These are phyloP conservation scores for Eufriesea mexicana DNA, from an alignment of 1,140 invertebrate species.

Conservation along the genomic window DNA sequence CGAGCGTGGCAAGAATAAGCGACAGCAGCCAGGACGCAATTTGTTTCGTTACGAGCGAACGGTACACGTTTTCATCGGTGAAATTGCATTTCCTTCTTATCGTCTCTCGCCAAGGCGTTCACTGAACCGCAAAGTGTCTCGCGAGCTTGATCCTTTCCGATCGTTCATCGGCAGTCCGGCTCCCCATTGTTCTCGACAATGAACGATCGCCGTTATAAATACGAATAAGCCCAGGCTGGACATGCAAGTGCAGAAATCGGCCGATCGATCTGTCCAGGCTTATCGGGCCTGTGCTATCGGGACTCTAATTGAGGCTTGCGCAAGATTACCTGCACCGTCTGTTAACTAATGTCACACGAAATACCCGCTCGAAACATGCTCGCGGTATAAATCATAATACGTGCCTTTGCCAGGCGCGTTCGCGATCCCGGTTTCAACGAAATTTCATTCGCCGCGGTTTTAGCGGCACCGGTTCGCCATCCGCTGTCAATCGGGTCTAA, in stretches of 20 bases:
- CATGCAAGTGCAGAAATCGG: conserved; percentile 59
- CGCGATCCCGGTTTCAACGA: not conserved
- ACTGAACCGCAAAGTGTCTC: conserved; percentile 34
- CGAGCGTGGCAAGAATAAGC: not conserved
- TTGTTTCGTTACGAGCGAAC: not conserved
- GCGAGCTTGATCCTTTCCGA: conserved; percentile 11
- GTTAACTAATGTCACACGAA: conserved; percentile 51
- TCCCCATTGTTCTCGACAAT: conserved; percentile 56
- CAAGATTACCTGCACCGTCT: conserved; percentile 50
- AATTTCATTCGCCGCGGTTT: not conserved
- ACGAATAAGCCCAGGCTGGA: conserved; percentile 29
- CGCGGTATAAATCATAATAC: conserved; percentile 13
- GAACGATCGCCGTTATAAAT: conserved; percentile 50
- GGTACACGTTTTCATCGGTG: not conserved
- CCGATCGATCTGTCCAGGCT: conserved; percentile 48
- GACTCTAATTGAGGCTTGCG: conserved; percentile 59
- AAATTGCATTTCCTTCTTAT: not conserved
- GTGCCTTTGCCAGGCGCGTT: not conserved
- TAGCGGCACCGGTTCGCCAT: too few relatives aligned
- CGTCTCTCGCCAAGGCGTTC: not conserved
- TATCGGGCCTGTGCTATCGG: conserved; percentile 25
- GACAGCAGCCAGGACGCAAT: not conserved
- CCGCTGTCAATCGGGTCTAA: not conserved
- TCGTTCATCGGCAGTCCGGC: conserved; percentile 21
- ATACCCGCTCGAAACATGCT: not conserved